Evolutionary conservation across 2,113 vertebrate genomes (phyloP).

Genomic region (Bolborhynchus lineola): DNA sequence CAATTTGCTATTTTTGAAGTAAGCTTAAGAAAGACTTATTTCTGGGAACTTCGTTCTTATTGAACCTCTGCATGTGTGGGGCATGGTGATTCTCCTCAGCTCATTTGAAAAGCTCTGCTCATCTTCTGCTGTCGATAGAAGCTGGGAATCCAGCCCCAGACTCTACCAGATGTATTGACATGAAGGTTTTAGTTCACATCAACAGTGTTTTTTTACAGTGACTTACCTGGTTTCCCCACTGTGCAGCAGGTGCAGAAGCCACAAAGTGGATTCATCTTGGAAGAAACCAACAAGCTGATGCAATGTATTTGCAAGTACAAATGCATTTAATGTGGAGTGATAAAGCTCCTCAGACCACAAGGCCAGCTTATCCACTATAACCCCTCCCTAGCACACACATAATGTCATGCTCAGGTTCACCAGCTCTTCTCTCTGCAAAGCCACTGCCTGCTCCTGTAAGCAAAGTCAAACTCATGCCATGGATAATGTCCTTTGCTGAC

Average conservation of each 20-base stretch:
- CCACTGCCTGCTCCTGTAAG: neutral
- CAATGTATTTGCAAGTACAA: neutral
- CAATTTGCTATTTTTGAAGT: neutral
- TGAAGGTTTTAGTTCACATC: neutral
- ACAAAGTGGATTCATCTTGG: neutral
- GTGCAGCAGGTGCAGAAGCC: neutral
- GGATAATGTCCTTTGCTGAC: neutral
- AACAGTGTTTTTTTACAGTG: neutral
- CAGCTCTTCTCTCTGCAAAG: neutral
- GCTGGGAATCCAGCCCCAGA: neutral
- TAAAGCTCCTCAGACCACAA: neutral
- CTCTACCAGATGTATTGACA: neutral
- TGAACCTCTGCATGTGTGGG: neutral
- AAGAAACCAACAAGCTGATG: neutral
- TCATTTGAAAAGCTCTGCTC: neutral
- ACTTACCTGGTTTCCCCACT: neutral
- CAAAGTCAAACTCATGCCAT: neutral
- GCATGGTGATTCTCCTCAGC: neutral
- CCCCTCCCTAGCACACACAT: rapidly evolving
- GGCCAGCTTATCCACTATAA: neutral
- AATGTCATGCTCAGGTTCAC: neutral
- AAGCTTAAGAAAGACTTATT: neutral
- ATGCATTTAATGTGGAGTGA: neutral
- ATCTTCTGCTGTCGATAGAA: neutral
- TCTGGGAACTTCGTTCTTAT: neutral